phyloP scores from a whole-genome alignment of 2,888 invertebrate genomes.

The Willowsia nigromaculata region DNA sequence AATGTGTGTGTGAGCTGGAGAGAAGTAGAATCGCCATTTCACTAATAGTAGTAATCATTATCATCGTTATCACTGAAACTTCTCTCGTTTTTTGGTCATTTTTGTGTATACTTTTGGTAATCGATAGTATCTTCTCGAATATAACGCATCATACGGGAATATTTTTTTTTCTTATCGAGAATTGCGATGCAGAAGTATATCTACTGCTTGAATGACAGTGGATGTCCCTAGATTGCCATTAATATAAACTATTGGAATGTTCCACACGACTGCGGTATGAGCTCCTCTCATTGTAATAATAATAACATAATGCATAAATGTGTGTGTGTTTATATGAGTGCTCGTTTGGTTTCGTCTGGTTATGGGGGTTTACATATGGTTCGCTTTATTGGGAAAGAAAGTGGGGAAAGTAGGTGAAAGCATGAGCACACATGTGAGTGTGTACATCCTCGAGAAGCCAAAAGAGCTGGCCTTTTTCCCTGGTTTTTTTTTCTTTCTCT shows the following conservation, averaged over 20 bases:
- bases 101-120: slow-evolving; percentile 5
- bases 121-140: slow-evolving; percentile 9
- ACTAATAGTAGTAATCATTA: slow-evolving; percentile 48
- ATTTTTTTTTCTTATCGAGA: not conserved
- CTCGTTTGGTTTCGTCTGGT: too few species aligned
- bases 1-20: not conserved
- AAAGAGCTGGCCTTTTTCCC: too few species aligned
- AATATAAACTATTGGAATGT: slow-evolving; percentile 38
- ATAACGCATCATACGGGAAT: not conserved
- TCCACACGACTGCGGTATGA: not conserved
- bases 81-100: slow-evolving; percentile 32
- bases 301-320: not conserved
- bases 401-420: too few species aligned
- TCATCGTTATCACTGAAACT: slow-evolving; percentile 24
- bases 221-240: slow-evolving; percentile 21
- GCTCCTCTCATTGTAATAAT: slow-evolving; percentile 9
- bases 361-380: too few species aligned
- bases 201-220: not conserved
- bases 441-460: too few species aligned
- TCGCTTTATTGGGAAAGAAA: too few species aligned
- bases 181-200: not conserved
- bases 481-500: too few species aligned
- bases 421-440: too few species aligned
- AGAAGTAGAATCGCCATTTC: slow-evolving; percentile 32
- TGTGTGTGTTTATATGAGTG: slow-evolving; percentile 17